Evolutionary conservation across 2,113 vertebrate species (phyloP).

Genomic region (Uropsilus gracilis): DNA sequence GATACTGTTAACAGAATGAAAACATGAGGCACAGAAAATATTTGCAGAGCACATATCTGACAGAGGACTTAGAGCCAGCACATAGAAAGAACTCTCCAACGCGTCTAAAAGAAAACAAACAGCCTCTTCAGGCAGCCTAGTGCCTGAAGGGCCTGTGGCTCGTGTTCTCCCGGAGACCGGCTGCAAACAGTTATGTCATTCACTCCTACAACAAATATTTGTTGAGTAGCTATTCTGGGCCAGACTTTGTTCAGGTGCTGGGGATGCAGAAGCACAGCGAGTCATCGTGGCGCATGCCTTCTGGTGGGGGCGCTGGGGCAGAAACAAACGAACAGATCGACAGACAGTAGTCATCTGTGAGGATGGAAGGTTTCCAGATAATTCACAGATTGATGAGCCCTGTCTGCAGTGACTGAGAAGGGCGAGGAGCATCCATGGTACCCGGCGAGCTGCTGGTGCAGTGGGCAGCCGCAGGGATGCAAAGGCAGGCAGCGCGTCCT

Average conservation of each 20-base stretch:
- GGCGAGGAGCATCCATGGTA: background rate
- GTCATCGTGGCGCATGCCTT: background rate
- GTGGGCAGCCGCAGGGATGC: background rate
- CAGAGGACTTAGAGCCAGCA: background rate
- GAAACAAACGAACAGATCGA: background rate
- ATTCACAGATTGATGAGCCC: background rate
- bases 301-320: background rate
- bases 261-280: background rate
- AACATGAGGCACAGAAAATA: constrained; percentile 22
- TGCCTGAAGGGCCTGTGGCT: background rate
- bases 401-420: background rate
- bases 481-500: too few species aligned
- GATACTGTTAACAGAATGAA: constrained; percentile 3
- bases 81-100: background rate
- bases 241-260: background rate
- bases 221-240: background rate
- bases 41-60: constrained; percentile 5
- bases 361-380: background rate
- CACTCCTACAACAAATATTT: background rate
- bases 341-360: background rate
- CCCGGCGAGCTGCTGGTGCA: too few species aligned
- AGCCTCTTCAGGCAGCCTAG: background rate
- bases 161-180: background rate
- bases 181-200: background rate
- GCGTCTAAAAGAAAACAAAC: background rate